Evolutionary conservation across 2,797 vertebrate genomes (phyloP), one percentile per base, ranked within the genome.

Genomic region (Neoniphon sammara): DNA sequence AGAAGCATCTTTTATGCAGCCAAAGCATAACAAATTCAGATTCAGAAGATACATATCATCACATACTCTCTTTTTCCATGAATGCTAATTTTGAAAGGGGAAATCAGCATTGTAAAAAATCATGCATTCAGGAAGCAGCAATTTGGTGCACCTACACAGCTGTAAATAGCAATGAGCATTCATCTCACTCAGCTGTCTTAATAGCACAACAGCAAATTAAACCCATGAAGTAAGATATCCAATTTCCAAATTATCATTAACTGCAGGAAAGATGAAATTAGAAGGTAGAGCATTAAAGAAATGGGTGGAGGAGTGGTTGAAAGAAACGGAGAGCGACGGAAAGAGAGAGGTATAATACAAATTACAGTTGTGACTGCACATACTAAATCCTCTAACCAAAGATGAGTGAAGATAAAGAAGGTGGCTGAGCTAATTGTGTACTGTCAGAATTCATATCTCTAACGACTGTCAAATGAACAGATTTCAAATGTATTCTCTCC

Each of bases 361-460:
- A 65, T 76, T 81, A 82, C 55, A 66, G 76, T 21, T 30, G 59
- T 84, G 75, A 73, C 72, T 69, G 77, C 82, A 76, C 27, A 4
- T 70, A 62, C 63, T 54, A 78, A 88, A 77, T 85, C 85, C 82
- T 74, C 65, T 59, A 83, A 72, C 78, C 62, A 54, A 73, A 85
- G 76, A 85, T 75, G 80, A 89, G 87, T 83, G 87, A 87, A 85
- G 85, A 90, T 90, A 90, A 91, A 92, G 89, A 86, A 90, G 87
- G 82, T 89, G 90, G 91, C 89, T 83, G 85, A 88, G 83, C 80
- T 92, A 92, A 93, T 92, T 91, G 90, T 89, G 75, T 67, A 82
- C 88, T 88, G 91, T 91, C 91, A 92, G 80, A 84, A 84, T 89
- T 77, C 81, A 92, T 89, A 89, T 89, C 81, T 89, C 82, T 78